A percentile compares a stretch with the other conserved stretches of the same genome.
phyloP scores from a whole-genome alignment of 2,888 invertebrate species.

The Allygus modestus region DNA sequence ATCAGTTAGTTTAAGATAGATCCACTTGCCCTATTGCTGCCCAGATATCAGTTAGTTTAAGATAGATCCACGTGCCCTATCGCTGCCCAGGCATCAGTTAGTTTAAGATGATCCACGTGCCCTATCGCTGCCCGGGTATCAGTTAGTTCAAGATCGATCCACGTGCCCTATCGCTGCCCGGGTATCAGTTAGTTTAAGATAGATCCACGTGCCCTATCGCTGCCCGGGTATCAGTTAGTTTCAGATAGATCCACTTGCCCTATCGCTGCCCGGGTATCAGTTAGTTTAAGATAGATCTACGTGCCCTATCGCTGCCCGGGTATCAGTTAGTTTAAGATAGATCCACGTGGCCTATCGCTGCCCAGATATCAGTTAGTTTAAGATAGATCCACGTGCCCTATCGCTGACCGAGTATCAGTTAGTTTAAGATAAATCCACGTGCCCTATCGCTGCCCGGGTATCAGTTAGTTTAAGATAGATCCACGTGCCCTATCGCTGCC shows the following conservation, averaged over 20 bases:
- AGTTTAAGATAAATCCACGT: neutral
- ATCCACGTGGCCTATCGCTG: neutral
- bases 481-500: neutral
- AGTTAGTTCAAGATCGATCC: too few species aligned
- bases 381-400: neutral
- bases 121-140: neutral
- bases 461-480: too few species aligned
- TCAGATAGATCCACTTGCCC: neutral
- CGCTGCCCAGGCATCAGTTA: too few species aligned
- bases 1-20: too few species aligned
- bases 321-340: too few species aligned
- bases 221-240: too few species aligned
- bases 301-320: conserved; percentile 1
- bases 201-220: conserved; percentile 4
- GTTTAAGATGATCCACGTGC: neutral
- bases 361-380: too few species aligned
- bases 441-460: neutral
- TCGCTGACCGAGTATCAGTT: neutral
- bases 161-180: conserved; percentile 1
- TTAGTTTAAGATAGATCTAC: too few species aligned
- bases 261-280: neutral
- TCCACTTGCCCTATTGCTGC: neutral
- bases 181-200: too few species aligned
- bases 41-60: too few species aligned
- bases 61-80: conserved; percentile 1